A percentile compares a stretch with the other conserved stretches of the same genome.
These are phyloP conservation scores for Eupeodes luniger DNA, from an alignment of 2,888 invertebrate genomes.

Conservation along the genomic window DNA sequence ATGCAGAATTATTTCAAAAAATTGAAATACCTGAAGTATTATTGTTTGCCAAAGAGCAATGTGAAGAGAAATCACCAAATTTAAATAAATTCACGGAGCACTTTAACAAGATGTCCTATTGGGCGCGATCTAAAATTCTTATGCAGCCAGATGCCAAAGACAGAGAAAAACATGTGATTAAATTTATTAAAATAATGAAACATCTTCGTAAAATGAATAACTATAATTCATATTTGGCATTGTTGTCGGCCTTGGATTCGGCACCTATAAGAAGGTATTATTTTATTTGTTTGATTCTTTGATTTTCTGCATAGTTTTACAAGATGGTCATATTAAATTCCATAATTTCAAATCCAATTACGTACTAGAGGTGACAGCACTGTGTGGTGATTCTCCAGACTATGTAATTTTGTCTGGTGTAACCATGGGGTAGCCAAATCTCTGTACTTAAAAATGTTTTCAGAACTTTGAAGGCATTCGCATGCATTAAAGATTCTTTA, in stretches of 20 bases:
- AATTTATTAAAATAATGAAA: constrained; percentile 99
- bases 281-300: not conserved
- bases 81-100: constrained; percentile 98
- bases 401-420: no score
- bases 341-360: no score
- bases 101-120: constrained; percentile 99
- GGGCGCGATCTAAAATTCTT: constrained; percentile 97
- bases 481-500: no score
- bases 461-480: no score
- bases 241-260: constrained; percentile 98
- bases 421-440: no score
- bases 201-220: constrained; percentile 98
- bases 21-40: constrained; percentile 99
- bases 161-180: constrained; percentile 96
- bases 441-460: no score
- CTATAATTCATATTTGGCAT: constrained; percentile 98
- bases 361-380: no score
- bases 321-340: no score
- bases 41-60: constrained; percentile 98
- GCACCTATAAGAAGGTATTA: constrained; percentile 89
- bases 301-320: not conserved
- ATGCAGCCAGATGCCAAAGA: constrained; percentile 97
- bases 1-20: constrained; percentile 97
- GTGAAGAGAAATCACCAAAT: constrained; percentile 98
- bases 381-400: no score